Conservation (phyloP, 37 sponge, comb jelly and placozoan species). For the Petrosia ficiformis region DNA sequence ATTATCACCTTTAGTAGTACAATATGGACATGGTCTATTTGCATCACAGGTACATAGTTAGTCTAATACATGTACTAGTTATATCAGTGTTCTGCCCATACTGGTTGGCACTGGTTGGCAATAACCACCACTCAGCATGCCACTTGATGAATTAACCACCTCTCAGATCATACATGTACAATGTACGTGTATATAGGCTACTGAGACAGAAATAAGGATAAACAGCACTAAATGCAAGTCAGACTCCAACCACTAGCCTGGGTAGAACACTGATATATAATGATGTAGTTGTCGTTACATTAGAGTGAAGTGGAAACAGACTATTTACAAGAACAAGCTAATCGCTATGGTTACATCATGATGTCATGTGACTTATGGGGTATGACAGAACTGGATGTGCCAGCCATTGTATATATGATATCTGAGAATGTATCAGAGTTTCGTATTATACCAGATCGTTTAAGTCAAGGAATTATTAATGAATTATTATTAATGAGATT, state of each 20-base stretch:
- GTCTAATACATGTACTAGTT: no score
- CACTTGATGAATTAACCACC: no score
- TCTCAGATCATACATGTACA: no score
- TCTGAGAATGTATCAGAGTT: conserved; percentile 26
- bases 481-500: conserved; percentile 64
- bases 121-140: no score
- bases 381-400: conserved; percentile 50
- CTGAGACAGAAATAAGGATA: no score
- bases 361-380: conserved; percentile 81
- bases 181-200: no score
- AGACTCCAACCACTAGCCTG: no score
- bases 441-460: conserved; percentile 67
- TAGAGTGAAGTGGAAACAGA: conserved; percentile 61
- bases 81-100: no score
- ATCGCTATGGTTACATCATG: conserved; percentile 65
- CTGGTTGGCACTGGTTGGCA: no score
- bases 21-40: conserved; percentile 84
- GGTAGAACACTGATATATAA: no score
- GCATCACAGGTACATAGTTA: conserved; percentile 46
- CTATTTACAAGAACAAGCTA: conserved; percentile 64
- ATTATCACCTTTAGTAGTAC: conserved; percentile 24
- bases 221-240: no score
- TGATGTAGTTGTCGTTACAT: no score
- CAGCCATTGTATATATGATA: conserved; percentile 38
- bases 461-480: conserved; percentile 74